Base-by-base conservation (phyloP, 2,113 vertebrate genomes). In the Pedionomus torquatus region DNA sequence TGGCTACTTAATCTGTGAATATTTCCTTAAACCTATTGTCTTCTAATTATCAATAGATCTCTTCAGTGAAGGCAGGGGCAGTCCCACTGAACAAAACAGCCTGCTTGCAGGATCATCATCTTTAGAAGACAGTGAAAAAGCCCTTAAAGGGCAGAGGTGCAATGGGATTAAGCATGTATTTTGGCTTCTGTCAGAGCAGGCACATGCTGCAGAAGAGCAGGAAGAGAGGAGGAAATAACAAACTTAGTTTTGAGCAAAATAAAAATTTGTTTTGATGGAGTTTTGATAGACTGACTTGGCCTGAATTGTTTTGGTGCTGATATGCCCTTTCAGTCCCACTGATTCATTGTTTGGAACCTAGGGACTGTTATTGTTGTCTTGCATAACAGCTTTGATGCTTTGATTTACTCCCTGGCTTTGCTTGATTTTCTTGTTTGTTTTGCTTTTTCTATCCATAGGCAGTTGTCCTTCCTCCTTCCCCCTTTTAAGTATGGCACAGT, bases 321-420 rank as follows among this genome's bases (percentile, higher is more conserved):
- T 95, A 39, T 54, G 30, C 68, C 68, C 80, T 95, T 93, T 78
- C 90, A 95, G 68, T 87, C 46, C 33, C 46, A 75, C 72, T 89
- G 94, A 89, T 88, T 90, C 86, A 66, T 75, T 96, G 54, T 93
- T 95, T 92, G 89, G 80, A 77, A 77, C 74, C 55, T 51, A 83
- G 71, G 81, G 76, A 19, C 64, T 95, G 83, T 92, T 90, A 30
- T 3, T 83, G 61, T 94, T 71, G 17, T 72, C 82, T 95, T 96
- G 71, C 58, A 13, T 80, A 93, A 81, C 46, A 75, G 43, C 71
- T 92, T 92, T 89, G 83, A 89, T 90, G 80, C 68, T 77, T 88
- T 55, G 58, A 7, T 95, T 89, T 87, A 61, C 69, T 95, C 80
- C 49, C 7, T 60, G 55, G 51, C 60, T 71, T 83, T 51, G 37